A percentile compares a stretch with the other conserved stretches of the same genome.
Evolutionary conservation across 2,888 invertebrate species (phyloP).

Genomic region (Drosophila emarginata): DNA sequence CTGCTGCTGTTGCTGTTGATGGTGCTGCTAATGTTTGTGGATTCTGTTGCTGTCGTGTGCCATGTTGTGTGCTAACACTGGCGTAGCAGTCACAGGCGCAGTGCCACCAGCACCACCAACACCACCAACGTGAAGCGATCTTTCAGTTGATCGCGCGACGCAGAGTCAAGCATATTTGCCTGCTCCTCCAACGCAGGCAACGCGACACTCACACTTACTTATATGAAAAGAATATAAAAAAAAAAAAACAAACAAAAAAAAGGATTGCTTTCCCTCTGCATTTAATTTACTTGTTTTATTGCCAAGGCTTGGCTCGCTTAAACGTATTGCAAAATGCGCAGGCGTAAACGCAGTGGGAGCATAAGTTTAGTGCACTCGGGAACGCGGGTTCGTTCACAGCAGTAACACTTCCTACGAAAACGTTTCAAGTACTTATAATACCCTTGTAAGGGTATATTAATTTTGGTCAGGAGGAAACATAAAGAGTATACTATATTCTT

Average conservation of each 20-base stretch:
- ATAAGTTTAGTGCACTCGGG: conserved; percentile 69
- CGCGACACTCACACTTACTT: conserved; percentile 11
- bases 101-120: conserved; percentile 36
- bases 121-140: conserved; percentile 45
- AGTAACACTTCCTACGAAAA: background rate
- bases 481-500: no score
- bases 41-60: conserved; percentile 14
- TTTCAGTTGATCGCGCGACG: conserved; percentile 66
- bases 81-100: conserved; percentile 22
- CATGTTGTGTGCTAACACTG: conserved; percentile 6
- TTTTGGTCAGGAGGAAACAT: no score
- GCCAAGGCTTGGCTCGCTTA: conserved; percentile 60
- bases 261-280: conserved; percentile 44
- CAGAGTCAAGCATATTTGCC: conserved; percentile 56
- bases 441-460: no score
- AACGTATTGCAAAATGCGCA: conserved; percentile 64
- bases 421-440: conserved; percentile 33
- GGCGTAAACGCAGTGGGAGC: conserved; percentile 34
- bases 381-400: conserved; percentile 35
- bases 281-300: conserved; percentile 21
- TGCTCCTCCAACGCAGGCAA: conserved; percentile 41
- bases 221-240: conserved; percentile 2
- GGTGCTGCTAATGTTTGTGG: background rate
- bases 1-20: conserved; percentile 27
- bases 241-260: conserved; percentile 14